These are phyloP conservation scores for Sphaerophoria taeniata DNA, from an alignment of 2,888 invertebrate genomes.

Conservation along the genomic window DNA sequence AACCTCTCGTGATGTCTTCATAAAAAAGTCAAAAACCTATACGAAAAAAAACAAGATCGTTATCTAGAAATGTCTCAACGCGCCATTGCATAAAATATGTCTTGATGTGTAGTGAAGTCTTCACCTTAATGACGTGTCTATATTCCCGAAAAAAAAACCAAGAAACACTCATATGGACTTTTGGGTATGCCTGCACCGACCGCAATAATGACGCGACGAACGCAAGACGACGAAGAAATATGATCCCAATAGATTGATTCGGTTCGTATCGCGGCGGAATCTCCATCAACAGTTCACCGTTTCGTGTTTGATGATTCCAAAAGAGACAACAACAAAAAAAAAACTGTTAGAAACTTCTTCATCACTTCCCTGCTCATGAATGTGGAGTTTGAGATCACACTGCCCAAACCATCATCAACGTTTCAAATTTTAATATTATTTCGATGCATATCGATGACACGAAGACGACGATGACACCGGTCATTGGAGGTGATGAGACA, in stretches of 20 bases:
- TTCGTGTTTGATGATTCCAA: slow-evolving; percentile 52
- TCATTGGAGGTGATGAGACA: slow-evolving; percentile 2
- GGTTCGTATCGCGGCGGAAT: slow-evolving; percentile 68
- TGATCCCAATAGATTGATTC: slow-evolving; percentile 70
- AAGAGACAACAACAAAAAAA: slow-evolving; percentile 25
- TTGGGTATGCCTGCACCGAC: slow-evolving; percentile 39
- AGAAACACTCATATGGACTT: slow-evolving; percentile 27
- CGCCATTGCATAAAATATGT: slow-evolving; percentile 64
- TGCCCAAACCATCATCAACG: slow-evolving; percentile 9
- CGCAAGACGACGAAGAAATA: slow-evolving; percentile 38
- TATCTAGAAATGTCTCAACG: slow-evolving; percentile 57
- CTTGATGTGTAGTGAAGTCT: slow-evolving; percentile 63
- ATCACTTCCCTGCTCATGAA: slow-evolving; percentile 15
- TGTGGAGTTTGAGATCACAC: slow-evolving; percentile 25
- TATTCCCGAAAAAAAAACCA: slow-evolving; percentile 31
- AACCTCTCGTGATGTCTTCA: slow-evolving; percentile 60
- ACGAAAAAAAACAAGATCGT: slow-evolving; percentile 52
- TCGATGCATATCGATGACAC: neutral
- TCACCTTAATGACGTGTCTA: slow-evolving; percentile 67
- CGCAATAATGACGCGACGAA: neutral
- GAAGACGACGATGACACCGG: slow-evolving; percentile 14
- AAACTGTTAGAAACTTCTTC: slow-evolving; percentile 56
- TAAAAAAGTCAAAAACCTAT: slow-evolving; percentile 46
- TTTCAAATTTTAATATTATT: neutral
- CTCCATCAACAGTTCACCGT: slow-evolving; percentile 61